Evolutionary conservation across 2,113 vertebrate genomes (phyloP), one percentile per base, ranked within the genome.

Genomic region (Phaethornis superciliosus): DNA sequence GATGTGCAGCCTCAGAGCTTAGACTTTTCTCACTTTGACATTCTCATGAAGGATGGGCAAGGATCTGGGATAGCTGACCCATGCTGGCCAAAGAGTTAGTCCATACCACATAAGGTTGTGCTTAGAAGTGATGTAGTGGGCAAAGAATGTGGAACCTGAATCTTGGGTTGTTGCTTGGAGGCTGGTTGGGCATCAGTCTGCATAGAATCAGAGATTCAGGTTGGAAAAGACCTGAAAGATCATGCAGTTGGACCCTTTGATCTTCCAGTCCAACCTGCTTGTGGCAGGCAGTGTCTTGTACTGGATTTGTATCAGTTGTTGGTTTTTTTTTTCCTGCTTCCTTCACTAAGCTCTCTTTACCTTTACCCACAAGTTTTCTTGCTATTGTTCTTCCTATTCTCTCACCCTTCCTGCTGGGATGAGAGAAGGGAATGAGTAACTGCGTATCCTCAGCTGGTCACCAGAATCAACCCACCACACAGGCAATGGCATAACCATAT

Each of bases 41-140:
- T 8, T 9, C 9, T 18, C 15, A 68, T 0, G 2, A 76, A 28
- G 13, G 20, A 15, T 84, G 7, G 10, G 10, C 20, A 84, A 74
- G 74, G 9, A 84, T 28, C 6, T 74, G 5, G 7, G 26, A 84
- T 0, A 6, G 7, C 62, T 80, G n/a, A 59, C 18, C 1, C 0
- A 68, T 52, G 35, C 4, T 49, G 17, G 4, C 9, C 7, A 32
- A 58, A 70, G 18, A 47, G 19, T 30, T 71, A 47, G 54, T 76
- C 30, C 11, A 22, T n/a, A 28, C 26, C 23, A 32, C 54, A 10
- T 60, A 30, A 30, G 2, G 2, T 17, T 62, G 10, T 32, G 28
- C 15, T 69, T 26, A 44, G 14, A 84, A 42, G 26, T 74, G 17
- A 32, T 1, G 0, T 20, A n/a, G 9, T 5, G 1, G 9, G 46